Conservation (phyloP, 2,888 invertebrate species). For the Elegia similella region DNA sequence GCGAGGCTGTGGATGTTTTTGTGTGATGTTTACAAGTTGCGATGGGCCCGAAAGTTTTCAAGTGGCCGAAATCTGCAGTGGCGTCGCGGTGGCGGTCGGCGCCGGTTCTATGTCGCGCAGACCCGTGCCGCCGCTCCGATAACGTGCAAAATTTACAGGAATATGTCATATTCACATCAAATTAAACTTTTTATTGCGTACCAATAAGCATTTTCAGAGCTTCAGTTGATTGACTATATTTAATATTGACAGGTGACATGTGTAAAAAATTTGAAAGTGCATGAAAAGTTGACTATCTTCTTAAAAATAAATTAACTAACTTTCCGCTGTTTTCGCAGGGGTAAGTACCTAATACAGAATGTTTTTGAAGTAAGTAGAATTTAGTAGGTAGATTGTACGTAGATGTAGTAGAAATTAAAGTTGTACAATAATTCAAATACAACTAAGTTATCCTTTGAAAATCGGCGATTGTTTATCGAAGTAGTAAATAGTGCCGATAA, state of each 20-base stretch:
- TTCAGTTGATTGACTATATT: no score
- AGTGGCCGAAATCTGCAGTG: conserved; percentile 53
- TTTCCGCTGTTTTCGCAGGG: no score
- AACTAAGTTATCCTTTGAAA: neutral
- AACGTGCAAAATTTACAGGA: conserved; percentile 4
- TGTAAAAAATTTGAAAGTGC: no score
- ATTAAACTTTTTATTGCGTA: neutral
- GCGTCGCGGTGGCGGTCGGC: conserved; percentile 61
- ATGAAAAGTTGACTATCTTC: no score
- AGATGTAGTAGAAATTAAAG: no score
- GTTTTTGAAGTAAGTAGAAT: no score
- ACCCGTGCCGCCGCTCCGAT: conserved; percentile 25
- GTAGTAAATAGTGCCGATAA: conserved; percentile 19
- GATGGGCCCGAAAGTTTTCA: conserved; percentile 54
- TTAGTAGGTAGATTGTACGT: no score
- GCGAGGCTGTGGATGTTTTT: conserved; percentile 35
- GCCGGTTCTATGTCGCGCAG: conserved; percentile 52
- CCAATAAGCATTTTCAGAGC: neutral
- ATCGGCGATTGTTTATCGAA: neutral
- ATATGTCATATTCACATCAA: neutral
- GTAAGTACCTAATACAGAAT: no score
- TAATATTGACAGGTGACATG: no score
- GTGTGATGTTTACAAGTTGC: conserved; percentile 41
- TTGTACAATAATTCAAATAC: no score
- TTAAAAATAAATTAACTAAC: no score